Percentiles rank a stretch among this genome's conserved stretches.
Evolutionary conservation across 2,797 vertebrate genomes (phyloP).

Genomic region (Fistularia commersonii): DNA sequence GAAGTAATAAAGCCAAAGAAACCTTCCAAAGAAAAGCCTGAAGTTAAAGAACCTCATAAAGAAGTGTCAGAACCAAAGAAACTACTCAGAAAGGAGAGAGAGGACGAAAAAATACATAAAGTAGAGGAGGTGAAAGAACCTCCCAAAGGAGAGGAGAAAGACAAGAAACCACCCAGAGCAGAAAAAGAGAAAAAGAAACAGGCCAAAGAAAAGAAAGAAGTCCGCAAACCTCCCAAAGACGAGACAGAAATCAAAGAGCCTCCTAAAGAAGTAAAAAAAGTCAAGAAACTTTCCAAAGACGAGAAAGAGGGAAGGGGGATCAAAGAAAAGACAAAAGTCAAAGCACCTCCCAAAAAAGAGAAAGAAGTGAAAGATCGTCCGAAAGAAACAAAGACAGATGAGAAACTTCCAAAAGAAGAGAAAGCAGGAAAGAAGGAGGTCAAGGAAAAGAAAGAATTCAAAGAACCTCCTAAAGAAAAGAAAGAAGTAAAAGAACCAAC

Average conservation of each 20-base stretch:
- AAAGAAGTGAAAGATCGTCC: neutral
- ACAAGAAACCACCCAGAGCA: slow-evolving; percentile 4
- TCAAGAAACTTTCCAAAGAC: neutral
- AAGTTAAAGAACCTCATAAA: neutral
- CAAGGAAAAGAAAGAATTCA: slow-evolving; percentile 2
- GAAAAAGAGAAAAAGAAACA: slow-evolving; percentile 2
- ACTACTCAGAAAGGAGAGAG: slow-evolving; percentile 1
- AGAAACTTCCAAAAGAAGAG: neutral
- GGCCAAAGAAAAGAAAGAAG: slow-evolving; percentile 6
- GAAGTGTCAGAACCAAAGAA: slow-evolving; percentile 39
- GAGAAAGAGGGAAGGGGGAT: neutral
- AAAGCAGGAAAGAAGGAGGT: neutral
- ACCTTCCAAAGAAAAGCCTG: neutral
- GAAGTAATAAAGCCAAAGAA: neutral
- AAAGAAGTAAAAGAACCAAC: neutral
- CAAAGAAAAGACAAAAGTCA: slow-evolving; percentile 3
- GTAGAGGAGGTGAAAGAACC: slow-evolving; percentile 1
- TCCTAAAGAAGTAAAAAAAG: slow-evolving; percentile 2
- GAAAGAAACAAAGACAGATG: slow-evolving; percentile 8
- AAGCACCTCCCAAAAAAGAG: slow-evolving; percentile 5
- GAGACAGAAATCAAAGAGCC: slow-evolving; percentile 4
- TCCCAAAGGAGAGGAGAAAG: neutral
- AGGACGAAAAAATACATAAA: neutral
- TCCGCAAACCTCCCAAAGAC: neutral
- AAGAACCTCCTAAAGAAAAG: slow-evolving; percentile 10